Conservation (phyloP, 2,113 vertebrate species). For the Zootoca vivipara region DNA sequence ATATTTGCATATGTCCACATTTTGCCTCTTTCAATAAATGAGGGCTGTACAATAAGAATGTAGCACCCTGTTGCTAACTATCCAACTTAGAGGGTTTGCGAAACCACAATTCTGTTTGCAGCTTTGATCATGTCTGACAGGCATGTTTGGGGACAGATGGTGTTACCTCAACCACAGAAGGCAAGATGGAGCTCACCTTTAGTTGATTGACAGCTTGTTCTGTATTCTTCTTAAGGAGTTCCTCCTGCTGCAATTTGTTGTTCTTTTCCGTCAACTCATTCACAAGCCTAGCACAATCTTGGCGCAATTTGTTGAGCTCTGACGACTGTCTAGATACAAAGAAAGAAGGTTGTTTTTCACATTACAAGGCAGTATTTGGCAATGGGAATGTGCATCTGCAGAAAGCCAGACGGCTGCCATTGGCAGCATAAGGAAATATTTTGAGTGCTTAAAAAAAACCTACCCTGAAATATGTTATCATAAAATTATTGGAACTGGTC, state of each 20-base stretch:
- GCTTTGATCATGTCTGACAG: background rate
- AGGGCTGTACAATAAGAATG: background rate
- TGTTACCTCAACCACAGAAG: background rate
- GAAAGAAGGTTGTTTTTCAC: slow-evolving; percentile 21
- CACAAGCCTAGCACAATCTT: slow-evolving; percentile 87
- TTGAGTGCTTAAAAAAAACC: background rate
- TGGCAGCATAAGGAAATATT: background rate
- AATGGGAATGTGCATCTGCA: background rate
- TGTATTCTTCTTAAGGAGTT: slow-evolving; percentile 92
- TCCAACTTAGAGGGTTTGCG: no score
- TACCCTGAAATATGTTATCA: background rate
- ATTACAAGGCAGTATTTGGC: background rate
- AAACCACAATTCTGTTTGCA: background rate
- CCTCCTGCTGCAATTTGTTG: slow-evolving; percentile 92
- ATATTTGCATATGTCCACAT: background rate
- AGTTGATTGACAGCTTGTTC: slow-evolving; percentile 90
- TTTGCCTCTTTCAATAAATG: background rate
- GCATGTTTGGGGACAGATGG: background rate
- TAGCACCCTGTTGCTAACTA: background rate
- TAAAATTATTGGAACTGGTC: background rate
- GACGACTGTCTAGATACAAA: slow-evolving; percentile 86
- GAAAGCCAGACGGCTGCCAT: background rate
- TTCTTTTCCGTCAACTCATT: slow-evolving; percentile 91
- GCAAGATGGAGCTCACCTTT: slow-evolving; percentile 69
- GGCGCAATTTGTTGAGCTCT: slow-evolving; percentile 92